Evolutionary conservation across 2,888 invertebrate species (phyloP), one percentile per base, ranked within the genome.

Genomic region (Netelia fuscicornis): DNA sequence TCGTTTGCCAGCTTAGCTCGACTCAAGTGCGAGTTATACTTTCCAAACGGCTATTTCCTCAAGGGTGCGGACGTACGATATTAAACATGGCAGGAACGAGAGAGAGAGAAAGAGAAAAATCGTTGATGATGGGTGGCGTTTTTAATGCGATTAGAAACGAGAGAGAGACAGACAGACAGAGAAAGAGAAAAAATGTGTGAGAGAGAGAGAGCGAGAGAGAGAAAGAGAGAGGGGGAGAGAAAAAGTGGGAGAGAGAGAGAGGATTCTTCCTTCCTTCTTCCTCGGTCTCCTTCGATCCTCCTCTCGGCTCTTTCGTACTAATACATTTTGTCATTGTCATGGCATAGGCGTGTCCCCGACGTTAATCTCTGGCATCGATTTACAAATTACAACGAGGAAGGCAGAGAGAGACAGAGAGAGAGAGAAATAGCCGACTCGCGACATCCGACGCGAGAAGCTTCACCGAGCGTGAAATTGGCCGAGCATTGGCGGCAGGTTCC

Each of bases 401-500:
- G 48, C 52, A 48, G 23, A 58, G 44, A 44, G 30, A 72, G n/a
- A 84, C 77, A 86, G 85, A 68, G 62, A 25, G 60, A 48, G 23
- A 58, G 44, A 44, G 30, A 37, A 37, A 37, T 8, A 37, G 37
- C 6, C 37, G 37, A 37, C 23, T 37, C 64, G 68, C 68, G 81
- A 81, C 67, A 84, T 83, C 60, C 48, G 67, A 81, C 67, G 70
- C 62, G 67, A 64, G 67, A 48, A 25, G 70, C 64, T 79, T 67
- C 62, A 44, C 67, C 85, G 83, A 89, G 87, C 89, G 89, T 89
- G 89, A 90, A 90, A 90, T 90, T 88, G 87, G 81, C 86, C 84
- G 72, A 83, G 78, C 70, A 85, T 84, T 52, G 81, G 85, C 85
- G 76, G 75, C 84, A 80, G 83, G 71, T 75, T 70, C 67, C 77